Conservation (phyloP, 2,888 invertebrate species). For the Scaptomyza tumidula region DNA sequence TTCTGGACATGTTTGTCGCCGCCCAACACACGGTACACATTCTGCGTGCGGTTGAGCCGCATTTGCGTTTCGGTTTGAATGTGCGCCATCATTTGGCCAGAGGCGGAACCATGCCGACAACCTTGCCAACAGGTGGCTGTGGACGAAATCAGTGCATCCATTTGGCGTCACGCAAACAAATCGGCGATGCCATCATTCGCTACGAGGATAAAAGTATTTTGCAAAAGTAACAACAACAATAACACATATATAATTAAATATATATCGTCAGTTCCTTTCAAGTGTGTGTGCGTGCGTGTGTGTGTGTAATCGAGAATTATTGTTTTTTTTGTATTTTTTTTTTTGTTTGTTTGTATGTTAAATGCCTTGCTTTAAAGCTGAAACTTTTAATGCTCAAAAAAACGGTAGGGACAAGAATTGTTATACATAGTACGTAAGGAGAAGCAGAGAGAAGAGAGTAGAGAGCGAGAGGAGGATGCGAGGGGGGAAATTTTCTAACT, state of each 20-base stretch:
- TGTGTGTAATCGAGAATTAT: conserved; percentile 3
- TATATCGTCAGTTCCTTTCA: conserved; percentile 64
- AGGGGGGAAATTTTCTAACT: conserved; percentile 13
- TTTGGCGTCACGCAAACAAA: conserved; percentile 85
- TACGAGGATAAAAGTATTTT: conserved; percentile 83
- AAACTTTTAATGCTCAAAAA: conserved; percentile 76
- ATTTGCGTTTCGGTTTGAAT: conserved; percentile 86
- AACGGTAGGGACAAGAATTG: conserved; percentile 53
- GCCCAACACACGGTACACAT: conserved; percentile 88
- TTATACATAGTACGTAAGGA: conserved; percentile 34
- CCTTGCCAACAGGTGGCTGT: conserved; percentile 45
- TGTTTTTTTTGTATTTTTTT: conserved; percentile 27
- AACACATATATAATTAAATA: not conserved
- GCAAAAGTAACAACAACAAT: conserved; percentile 64
- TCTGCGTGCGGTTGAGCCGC: conserved; percentile 92
- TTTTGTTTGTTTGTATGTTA: conserved; percentile 17
- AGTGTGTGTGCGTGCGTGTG: conserved; percentile 26
- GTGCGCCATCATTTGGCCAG: conserved; percentile 78
- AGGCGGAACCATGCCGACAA: conserved; percentile 59
- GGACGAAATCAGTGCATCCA: conserved; percentile 84
- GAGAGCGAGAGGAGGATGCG: too few species aligned
- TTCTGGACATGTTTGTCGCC: conserved; percentile 90
- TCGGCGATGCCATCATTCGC: conserved; percentile 84
- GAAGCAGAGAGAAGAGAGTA: not conserved
- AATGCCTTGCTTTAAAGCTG: conserved; percentile 69